phyloP scores from a whole-genome alignment of 2,113 vertebrate species.

The Podilymbus podiceps region DNA sequence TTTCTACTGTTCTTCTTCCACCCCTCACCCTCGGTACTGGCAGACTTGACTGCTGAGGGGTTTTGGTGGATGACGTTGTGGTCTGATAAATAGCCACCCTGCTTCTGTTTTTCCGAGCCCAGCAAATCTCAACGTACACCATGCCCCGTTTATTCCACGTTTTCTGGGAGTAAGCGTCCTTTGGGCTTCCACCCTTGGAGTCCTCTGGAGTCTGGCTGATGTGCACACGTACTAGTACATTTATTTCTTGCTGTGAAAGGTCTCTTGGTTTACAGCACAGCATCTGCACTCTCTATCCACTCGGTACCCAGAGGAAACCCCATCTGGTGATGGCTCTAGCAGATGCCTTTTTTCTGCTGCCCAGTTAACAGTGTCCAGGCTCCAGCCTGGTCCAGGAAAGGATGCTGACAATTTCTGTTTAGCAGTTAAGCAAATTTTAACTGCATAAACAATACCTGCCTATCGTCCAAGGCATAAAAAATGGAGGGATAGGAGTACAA shows the following conservation, averaged over 20 bases:
- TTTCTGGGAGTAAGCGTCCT: background rate
- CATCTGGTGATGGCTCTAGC: background rate
- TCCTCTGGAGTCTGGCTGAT: background rate
- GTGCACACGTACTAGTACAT: accelerated
- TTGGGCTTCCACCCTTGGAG: background rate
- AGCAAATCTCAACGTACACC: accelerated
- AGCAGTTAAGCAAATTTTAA: background rate
- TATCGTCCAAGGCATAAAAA: background rate
- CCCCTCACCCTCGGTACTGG: background rate
- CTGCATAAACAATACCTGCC: background rate
- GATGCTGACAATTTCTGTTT: background rate
- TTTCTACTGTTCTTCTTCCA: background rate
- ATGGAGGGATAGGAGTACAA: background rate
- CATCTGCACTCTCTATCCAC: background rate
- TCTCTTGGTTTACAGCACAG: background rate
- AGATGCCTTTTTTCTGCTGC: background rate
- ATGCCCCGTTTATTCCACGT: accelerated
- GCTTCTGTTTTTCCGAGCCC: background rate
- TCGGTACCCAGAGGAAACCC: background rate
- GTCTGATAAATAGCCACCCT: background rate
- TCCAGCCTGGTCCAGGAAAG: background rate
- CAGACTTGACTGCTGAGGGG: background rate
- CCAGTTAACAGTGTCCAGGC: background rate
- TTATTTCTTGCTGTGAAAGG: background rate
- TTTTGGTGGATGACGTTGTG: background rate